Evolutionary conservation across 2,888 invertebrate genomes (phyloP).

Genomic region (Cryptophagus acutangulus): DNA sequence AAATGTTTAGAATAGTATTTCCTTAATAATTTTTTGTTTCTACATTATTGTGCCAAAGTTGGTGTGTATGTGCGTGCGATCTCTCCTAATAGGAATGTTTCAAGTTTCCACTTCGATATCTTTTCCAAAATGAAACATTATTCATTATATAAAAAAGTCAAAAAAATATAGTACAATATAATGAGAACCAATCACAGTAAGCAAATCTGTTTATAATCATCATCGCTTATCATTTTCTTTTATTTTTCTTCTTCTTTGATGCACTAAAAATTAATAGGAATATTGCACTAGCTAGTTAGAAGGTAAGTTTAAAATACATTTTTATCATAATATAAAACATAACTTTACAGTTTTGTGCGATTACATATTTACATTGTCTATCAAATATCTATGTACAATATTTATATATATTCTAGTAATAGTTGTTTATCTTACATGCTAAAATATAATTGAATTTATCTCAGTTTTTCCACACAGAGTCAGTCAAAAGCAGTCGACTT

Average conservation of each 20-base stretch:
- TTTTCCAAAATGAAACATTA: slow-evolving; percentile 25
- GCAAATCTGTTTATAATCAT: too few relatives aligned
- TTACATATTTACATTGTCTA: too few relatives aligned
- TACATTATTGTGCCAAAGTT: slow-evolving; percentile 25
- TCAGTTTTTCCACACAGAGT: too few relatives aligned
- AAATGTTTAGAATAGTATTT: slow-evolving; percentile 22
- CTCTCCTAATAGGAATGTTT: slow-evolving; percentile 38
- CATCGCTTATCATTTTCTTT: too few relatives aligned
- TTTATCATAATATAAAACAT: slow-evolving; percentile 3
- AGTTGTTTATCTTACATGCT: too few relatives aligned
- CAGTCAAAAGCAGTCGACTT: too few relatives aligned
- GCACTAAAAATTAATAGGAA: slow-evolving; percentile 17
- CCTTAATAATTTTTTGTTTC: not conserved
- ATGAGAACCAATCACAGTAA: not conserved
- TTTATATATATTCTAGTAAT: too few relatives aligned
- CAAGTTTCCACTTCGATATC: slow-evolving; percentile 34
- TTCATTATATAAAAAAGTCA: slow-evolving; percentile 7
- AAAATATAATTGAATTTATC: too few relatives aligned
- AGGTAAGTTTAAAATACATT: not conserved
- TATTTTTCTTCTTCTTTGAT: slow-evolving; percentile 3
- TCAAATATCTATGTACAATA: too few relatives aligned
- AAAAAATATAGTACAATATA: slow-evolving; percentile 10
- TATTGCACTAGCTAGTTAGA: slow-evolving; percentile 16
- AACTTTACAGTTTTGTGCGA: too few relatives aligned
- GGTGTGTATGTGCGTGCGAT: too few relatives aligned